Conservation (phyloP, 92 coral and sea anemone species). For the Epizoanthus illoricatus region DNA sequence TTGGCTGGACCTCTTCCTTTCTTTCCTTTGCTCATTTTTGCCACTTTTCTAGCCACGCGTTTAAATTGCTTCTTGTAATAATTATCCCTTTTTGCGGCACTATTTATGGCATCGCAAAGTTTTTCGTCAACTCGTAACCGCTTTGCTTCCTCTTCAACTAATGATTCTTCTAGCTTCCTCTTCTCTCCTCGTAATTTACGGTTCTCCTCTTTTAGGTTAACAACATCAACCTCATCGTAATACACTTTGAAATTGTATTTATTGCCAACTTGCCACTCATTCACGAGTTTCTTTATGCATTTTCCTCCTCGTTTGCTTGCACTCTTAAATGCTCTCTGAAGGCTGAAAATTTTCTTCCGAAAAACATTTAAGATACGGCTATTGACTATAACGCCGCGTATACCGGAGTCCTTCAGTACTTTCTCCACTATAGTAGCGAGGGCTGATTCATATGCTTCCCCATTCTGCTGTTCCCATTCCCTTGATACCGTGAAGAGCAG, state of each 20-base stretch:
- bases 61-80: slow-evolving; percentile 26
- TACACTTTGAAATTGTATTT: slow-evolving; percentile 1
- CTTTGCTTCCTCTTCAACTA: slow-evolving; percentile 21
- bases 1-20: slow-evolving; percentile 53
- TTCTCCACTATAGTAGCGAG: slow-evolving; percentile 16
- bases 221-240: slow-evolving; percentile 21
- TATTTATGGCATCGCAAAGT: not conserved
- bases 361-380: slow-evolving; percentile 41
- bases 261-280: slow-evolving; percentile 6
- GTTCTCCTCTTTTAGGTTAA: not conserved
- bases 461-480: not conserved
- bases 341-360: slow-evolving; percentile 14
- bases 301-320: slow-evolving; percentile 21
- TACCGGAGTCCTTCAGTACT: slow-evolving; percentile 38
- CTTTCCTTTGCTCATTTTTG: not conserved
- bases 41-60: slow-evolving; percentile 2
- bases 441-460: not conserved
- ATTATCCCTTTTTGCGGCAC: not conserved
- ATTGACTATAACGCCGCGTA: slow-evolving; percentile 33
- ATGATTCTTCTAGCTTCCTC: not conserved
- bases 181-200: not conserved
- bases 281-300: not conserved
- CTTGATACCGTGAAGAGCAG: not conserved
- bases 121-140: slow-evolving; percentile 11
- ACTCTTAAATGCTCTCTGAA: not conserved